Conservation (phyloP, 2,888 invertebrate genomes). For the Marronus borbonicus region DNA sequence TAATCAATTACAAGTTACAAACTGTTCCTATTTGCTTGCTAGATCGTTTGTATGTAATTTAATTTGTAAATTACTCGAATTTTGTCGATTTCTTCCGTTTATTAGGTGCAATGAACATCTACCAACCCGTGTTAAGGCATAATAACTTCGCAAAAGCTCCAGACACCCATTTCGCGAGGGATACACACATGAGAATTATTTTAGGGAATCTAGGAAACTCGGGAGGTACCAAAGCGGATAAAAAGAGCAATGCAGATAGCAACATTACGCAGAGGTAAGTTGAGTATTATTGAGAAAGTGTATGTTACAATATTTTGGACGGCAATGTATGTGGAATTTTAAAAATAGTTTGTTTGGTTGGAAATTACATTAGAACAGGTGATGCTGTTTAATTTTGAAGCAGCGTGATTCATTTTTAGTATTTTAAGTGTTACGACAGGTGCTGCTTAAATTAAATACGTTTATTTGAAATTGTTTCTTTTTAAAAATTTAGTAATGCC, state of each 20-base stretch:
- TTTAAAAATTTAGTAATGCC: slow-evolving; percentile 59
- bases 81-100: neutral
- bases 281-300: too few relatives aligned
- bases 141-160: slow-evolving; percentile 71
- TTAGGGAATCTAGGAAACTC: slow-evolving; percentile 69
- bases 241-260: slow-evolving; percentile 59
- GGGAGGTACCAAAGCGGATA: slow-evolving; percentile 58
- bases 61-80: neutral
- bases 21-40: too few relatives aligned
- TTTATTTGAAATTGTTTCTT: too few relatives aligned
- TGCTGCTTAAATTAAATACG: too few relatives aligned
- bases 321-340: too few relatives aligned
- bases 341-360: too few relatives aligned
- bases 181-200: slow-evolving; percentile 93
- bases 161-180: slow-evolving; percentile 90
- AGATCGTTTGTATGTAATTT: neutral
- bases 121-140: slow-evolving; percentile 69
- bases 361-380: too few relatives aligned
- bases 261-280: slow-evolving; percentile 41
- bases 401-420: too few relatives aligned
- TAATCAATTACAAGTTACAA: too few relatives aligned
- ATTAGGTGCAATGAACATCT: slow-evolving; percentile 68
- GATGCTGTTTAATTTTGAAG: too few relatives aligned
- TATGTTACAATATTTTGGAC: too few relatives aligned
- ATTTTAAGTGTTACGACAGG: neutral